These are phyloP conservation scores for Parambassis ranga DNA, from an alignment of 2,797 vertebrate species.

Conservation along the genomic window DNA sequence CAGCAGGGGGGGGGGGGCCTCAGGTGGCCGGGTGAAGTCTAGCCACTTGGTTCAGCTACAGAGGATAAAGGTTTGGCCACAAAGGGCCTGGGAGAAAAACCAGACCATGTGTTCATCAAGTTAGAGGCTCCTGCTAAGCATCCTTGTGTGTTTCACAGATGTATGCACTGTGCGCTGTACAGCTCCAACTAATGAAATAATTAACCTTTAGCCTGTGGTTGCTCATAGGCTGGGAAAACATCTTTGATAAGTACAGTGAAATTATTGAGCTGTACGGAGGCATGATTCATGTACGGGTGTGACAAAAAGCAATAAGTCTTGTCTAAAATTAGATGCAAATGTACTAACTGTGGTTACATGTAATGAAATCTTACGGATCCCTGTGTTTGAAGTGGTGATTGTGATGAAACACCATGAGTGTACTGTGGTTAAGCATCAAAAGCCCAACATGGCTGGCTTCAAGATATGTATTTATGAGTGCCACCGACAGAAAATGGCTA, in stretches of 20 bases:
- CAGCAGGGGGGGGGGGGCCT: conserved; percentile 25
- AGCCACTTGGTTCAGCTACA: conserved; percentile 27
- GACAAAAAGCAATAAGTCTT: conserved; percentile 17
- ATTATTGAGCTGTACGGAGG: not conserved
- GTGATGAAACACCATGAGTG: conserved; percentile 44
- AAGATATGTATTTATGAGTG: conserved; percentile 53
- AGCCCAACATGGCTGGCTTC: conserved; percentile 37
- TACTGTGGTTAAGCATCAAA: conserved; percentile 49
- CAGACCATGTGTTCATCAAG: conserved; percentile 21
- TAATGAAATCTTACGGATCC: conserved; percentile 49
- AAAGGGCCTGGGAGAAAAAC: conserved; percentile 41
- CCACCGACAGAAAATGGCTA: conserved; percentile 59
- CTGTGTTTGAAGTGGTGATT: conserved; percentile 37
- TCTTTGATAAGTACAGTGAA: conserved; percentile 14
- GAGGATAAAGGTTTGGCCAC: conserved; percentile 29
- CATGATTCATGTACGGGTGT: not conserved
- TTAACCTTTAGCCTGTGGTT: conserved; percentile 3
- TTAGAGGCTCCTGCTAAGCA: conserved; percentile 1
- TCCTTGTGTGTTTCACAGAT: conserved; percentile 8
- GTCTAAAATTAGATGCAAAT: conserved; percentile 48
- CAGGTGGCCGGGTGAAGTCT: conserved; percentile 38
- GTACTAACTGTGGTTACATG: conserved; percentile 34
- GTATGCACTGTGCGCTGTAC: conserved; percentile 4
- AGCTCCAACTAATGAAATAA: conserved; percentile 31
- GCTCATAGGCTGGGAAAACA: conserved; percentile 15